Base-by-base conservation (phyloP, 2,113 vertebrate species). In the Lepus timidus region DNA sequence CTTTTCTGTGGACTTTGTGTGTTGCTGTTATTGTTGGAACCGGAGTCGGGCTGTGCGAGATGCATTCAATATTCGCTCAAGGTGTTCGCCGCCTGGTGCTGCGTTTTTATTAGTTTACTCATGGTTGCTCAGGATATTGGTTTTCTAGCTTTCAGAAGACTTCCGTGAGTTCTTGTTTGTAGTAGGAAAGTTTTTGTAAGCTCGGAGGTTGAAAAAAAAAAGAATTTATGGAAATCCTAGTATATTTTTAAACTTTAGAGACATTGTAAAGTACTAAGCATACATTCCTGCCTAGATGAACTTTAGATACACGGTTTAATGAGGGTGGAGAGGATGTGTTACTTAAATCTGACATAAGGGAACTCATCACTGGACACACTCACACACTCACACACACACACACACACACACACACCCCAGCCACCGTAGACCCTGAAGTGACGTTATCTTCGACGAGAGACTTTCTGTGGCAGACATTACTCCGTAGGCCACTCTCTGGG, bases 51-150 rank as follows among this genome's bases (percentile, higher is more conserved):
- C 79, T 78, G 27, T 88, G 39, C 76, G 71, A 61, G 81, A 22
- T 86, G 85, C 82, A 39, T 61, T 88, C 65, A 85, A 61, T 80
- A 74, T 82, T 93, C 12, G 3, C 14, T 93, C 29, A 88, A 92
- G 88, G 85, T 96, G 85, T 83, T 93, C 51, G 85, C 73, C 93
- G 74, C 58, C 29, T 25, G 17, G 19, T 61, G 67, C 76, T 97
- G 94, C 64, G 58, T 76, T 93, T 95, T 96, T 96, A 96, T 81
- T 97, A 94, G 81, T 93, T 73, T 93, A 10, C 71, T 88, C 87
- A 36, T 70, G 79, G 68, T 92, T 94, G 31, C 79, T 92, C 96
- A 97, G 82, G 74, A 95, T 97, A 93, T 95, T 95, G 74, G 49
- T 93, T 92, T 96, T 96, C 64, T 90, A 92, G 68, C 74, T 74